Percentiles rank a stretch among this genome's conserved stretches.
Conservation (phyloP, 2,113 vertebrate species). For the Forbesichthys papilliferus region DNA sequence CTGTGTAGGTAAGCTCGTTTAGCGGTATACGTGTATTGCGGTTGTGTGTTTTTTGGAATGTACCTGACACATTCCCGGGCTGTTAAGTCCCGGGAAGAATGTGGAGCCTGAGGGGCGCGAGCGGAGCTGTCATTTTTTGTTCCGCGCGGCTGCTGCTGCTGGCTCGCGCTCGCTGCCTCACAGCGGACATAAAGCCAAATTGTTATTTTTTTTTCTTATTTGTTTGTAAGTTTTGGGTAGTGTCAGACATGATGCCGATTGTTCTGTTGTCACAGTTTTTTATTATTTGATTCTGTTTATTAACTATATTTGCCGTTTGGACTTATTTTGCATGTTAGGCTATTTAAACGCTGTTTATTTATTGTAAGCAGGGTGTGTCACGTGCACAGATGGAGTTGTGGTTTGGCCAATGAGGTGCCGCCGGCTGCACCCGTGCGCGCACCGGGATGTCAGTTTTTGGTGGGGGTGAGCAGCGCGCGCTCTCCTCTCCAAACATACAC, state of each 20-base stretch:
- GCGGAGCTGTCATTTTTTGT: conserved; percentile 60
- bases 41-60: conserved; percentile 2
- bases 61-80: conserved; percentile 3
- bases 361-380: conserved; percentile 75
- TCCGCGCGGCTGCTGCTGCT: conserved; percentile 48
- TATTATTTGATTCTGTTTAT: background rate
- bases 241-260: background rate
- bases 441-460: conserved; percentile 53
- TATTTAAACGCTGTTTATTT: conserved; percentile 76
- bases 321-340: conserved; percentile 13
- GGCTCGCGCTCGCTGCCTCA: conserved; percentile 40
- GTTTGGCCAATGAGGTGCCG: conserved; percentile 60
- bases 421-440: conserved; percentile 60
- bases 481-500: conserved; percentile 49
- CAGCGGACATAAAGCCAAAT: conserved; percentile 51
- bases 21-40: conserved; percentile 53
- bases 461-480: conserved; percentile 32
- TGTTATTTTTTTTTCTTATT: background rate
- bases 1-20: conserved; percentile 87
- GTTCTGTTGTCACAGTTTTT: background rate
- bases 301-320: background rate
- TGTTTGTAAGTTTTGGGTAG: conserved; percentile 34
- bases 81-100: conserved; percentile 36
- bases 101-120: conserved; percentile 18
- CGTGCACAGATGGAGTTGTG: conserved; percentile 70